Evolutionary conservation across 2,888 invertebrate species (phyloP), one percentile per base, ranked within the genome.

Genomic region (Alcis repandata): DNA sequence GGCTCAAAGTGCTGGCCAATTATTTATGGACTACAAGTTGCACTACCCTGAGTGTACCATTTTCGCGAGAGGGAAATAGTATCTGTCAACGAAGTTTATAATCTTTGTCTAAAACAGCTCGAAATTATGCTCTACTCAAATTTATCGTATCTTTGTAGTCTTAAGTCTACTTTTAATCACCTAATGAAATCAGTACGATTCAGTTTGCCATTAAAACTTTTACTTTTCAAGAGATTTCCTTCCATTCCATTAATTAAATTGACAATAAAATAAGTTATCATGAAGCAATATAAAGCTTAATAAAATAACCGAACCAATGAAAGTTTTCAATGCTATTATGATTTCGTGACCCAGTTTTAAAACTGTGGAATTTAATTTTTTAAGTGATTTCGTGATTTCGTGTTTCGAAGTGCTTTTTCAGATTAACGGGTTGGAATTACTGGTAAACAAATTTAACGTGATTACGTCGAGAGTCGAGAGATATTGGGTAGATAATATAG

Each of bases 221-320:
- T 54, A 45, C 32, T 20, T 20, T 33, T 33, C n/a, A 19, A 45
- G 41, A 43, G 56, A 56, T 56, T 45, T 56, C 33, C 45, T 33
- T 40, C 33, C 56, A 56, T 56, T 56, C 43, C 45, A 56, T 56
- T 56, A 33, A 56, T 45, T 45, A 45, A 56, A 56, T 56, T 45
- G 56, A 43, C 56, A 33, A 20, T 56, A 45, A 56, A 56, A 43
- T 33, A 45, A 19, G 17, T 45, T 46, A 19, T 11, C 20, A 27
- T 53, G 41, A 40, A 53, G 4, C 40, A 53, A 27, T 53, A 17
- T 45, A n/a, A 45, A 56, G 43, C 45, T 56, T 19, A 19, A 56
- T 45, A 33, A 45, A 45, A 36, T 36, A 56, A 46, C 33, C 45
- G 36, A 54, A 20, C 45, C 45, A 36, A 56, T 56, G 45, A 56